Percentiles rank a stretch among this genome's conserved stretches.
Conservation (phyloP, 2,888 invertebrate genomes). For the Sturmia bella region DNA sequence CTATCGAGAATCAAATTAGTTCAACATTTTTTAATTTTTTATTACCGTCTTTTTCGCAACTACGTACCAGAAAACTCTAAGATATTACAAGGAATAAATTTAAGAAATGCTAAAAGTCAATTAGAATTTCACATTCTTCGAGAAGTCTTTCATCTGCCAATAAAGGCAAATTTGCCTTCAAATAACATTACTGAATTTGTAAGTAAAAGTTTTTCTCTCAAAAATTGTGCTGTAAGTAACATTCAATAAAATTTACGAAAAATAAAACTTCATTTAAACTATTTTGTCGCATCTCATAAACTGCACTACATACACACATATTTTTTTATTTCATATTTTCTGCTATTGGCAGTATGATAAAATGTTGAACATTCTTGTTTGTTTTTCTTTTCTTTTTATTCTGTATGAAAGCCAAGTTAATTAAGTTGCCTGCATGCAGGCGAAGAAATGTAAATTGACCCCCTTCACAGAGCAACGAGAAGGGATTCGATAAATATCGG, state of each 20-base stretch:
- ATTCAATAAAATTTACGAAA: background rate
- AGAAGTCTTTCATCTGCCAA: too few relatives aligned
- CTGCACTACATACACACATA: background rate
- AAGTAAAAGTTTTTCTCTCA: background rate
- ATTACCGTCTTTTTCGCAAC: too few relatives aligned
- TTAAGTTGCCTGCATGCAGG: slow-evolving; percentile 62
- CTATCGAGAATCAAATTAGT: too few relatives aligned
- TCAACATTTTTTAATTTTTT: too few relatives aligned
- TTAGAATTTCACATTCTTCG: too few relatives aligned
- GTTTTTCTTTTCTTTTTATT: background rate
- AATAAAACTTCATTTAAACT: slow-evolving; percentile 1
- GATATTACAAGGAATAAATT: too few relatives aligned
- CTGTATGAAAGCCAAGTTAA: slow-evolving; percentile 51
- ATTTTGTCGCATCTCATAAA: slow-evolving; percentile 3
- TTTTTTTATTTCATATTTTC: slow-evolving; percentile 14
- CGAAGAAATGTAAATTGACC: slow-evolving; percentile 65
- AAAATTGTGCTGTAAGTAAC: background rate
- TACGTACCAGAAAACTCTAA: too few relatives aligned
- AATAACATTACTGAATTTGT: too few relatives aligned
- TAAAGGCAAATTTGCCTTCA: too few relatives aligned
- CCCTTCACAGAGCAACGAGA: slow-evolving; percentile 40
- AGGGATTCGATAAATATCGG: slow-evolving; percentile 37
- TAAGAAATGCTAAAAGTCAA: too few relatives aligned
- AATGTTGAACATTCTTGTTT: slow-evolving; percentile 37
- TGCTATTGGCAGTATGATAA: slow-evolving; percentile 29